Percentiles rank a stretch among this genome's conserved stretches.
These are phyloP conservation scores for Callyntrura sp. DNA, from an alignment of 2,888 invertebrate species.

Conservation along the genomic window DNA sequence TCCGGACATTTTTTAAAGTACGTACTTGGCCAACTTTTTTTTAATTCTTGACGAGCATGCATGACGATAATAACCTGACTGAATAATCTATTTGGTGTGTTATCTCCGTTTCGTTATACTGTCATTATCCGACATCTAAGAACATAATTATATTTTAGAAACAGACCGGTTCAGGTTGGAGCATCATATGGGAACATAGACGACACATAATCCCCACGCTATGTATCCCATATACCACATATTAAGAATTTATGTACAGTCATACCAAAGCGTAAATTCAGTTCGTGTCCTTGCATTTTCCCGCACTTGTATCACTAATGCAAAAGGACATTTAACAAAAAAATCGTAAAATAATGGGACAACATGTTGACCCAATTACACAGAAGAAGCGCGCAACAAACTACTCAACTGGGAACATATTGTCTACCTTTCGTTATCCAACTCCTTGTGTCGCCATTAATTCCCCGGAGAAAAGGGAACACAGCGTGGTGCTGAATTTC, in stretches of 20 bases:
- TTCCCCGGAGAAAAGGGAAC: conserved; percentile 59
- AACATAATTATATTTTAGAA: too few relatives aligned
- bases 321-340: conserved; percentile 51
- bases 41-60: conserved; percentile 22
- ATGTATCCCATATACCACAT: too few relatives aligned
- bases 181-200: conserved; percentile 9
- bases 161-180: background rate
- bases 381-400: conserved; percentile 14
- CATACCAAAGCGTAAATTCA: background rate
- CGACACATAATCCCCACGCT: too few relatives aligned
- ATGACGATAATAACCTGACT: background rate
- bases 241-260: too few relatives aligned
- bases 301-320: background rate
- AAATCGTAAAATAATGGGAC: conserved; percentile 70
- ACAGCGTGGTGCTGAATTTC: conserved; percentile 14
- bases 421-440: conserved; percentile 58
- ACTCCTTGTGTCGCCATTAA: conserved; percentile 69
- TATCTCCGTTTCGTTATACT: background rate
- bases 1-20: background rate
- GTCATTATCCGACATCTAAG: conserved; percentile 2
- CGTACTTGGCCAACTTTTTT: background rate
- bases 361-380: conserved; percentile 73
- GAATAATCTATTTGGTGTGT: background rate
- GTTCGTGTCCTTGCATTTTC: background rate
- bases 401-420: conserved; percentile 47